A percentile compares a stretch with the other conserved stretches of the same genome.
phyloP scores from a whole-genome alignment of 2,888 invertebrate species.

The Ichneumoninae sp. region DNA sequence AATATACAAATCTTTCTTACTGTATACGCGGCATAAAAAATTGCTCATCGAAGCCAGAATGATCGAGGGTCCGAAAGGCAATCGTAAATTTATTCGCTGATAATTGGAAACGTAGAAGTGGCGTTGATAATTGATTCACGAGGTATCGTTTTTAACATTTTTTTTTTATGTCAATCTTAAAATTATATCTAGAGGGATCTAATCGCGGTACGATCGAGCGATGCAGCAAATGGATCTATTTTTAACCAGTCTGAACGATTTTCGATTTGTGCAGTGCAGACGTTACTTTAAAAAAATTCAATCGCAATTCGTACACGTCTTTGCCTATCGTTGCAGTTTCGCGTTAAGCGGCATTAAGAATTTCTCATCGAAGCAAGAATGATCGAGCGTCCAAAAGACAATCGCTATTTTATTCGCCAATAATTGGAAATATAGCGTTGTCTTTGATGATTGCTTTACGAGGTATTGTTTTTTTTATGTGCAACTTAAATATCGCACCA shows the following conservation, averaged over 20 bases:
- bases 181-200: background rate
- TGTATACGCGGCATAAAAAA: background rate
- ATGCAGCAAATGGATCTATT: background rate
- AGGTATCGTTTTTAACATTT: background rate
- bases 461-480: background rate
- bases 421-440: background rate
- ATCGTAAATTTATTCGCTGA: background rate
- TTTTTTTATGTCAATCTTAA: background rate
- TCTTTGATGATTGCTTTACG: background rate
- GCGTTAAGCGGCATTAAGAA: background rate
- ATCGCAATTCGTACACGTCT: no score
- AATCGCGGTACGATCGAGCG: background rate
- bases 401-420: background rate
- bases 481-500: background rate
- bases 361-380: background rate
- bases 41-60: background rate
- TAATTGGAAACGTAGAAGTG: background rate
- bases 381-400: background rate
- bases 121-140: background rate
- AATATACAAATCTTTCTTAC: no score
- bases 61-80: background rate
- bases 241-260: slow-evolving; percentile 2
- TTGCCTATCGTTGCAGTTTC: no score
- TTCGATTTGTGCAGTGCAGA: background rate
- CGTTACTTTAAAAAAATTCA: background rate